Percentiles rank a stretch among this genome's conserved stretches.
These are phyloP conservation scores for Lateolabrax maculatus DNA, from an alignment of 2,797 vertebrate genomes.

Conservation along the genomic window DNA sequence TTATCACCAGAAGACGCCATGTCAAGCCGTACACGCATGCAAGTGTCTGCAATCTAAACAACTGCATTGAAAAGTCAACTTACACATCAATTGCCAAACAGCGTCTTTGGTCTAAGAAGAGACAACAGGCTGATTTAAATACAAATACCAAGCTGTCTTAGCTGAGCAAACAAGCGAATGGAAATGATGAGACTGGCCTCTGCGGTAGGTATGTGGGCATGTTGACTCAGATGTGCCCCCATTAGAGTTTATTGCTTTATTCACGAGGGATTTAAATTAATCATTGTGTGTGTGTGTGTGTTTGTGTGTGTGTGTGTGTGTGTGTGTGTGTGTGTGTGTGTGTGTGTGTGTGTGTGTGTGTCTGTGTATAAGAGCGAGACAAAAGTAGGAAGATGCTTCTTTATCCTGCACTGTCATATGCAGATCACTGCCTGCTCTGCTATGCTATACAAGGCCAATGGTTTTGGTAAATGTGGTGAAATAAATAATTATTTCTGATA, in stretches of 20 bases:
- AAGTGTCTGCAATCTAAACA: constrained; percentile 37
- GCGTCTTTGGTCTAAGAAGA: constrained; percentile 46
- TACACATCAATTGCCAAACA: constrained; percentile 32
- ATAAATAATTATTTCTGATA: constrained; percentile 18
- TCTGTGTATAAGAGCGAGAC: not conserved
- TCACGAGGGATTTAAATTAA: constrained; percentile 75
- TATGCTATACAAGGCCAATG: constrained; percentile 8
- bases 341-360: constrained; percentile 36
- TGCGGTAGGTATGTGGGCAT: constrained; percentile 55
- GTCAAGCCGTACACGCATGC: not conserved
- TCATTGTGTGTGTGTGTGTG: constrained; percentile 55
- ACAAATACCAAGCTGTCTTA: constrained; percentile 71
- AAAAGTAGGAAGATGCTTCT: not conserved
- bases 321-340: constrained; percentile 44
- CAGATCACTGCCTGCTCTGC: constrained; percentile 13
- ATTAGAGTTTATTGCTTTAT: constrained; percentile 80
- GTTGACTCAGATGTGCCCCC: constrained; percentile 75
- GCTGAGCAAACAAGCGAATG: constrained; percentile 77
- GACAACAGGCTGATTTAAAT: constrained; percentile 74
- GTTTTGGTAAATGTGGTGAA: constrained; percentile 26
- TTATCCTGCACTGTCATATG: constrained; percentile 20
- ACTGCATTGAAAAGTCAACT: constrained; percentile 35
- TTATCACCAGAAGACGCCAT: not conserved
- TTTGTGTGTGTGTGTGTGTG: constrained; percentile 27
- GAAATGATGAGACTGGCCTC: constrained; percentile 43